Base-by-base conservation (phyloP, 2,888 invertebrate genomes). In the Dasypogon diadema region DNA sequence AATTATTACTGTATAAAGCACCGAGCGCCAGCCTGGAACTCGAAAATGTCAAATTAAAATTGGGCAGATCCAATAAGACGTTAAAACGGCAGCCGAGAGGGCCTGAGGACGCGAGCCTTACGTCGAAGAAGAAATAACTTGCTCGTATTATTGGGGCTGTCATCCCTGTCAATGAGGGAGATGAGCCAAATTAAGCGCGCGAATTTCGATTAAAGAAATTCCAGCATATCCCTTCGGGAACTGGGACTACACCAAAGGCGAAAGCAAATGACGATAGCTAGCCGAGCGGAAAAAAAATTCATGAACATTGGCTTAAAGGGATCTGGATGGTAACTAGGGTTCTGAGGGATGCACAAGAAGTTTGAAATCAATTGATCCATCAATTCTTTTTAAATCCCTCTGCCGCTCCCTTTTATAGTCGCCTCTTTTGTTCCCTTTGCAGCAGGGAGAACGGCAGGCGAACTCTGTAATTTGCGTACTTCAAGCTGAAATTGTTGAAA, bases 131-230 rank as follows among this genome's bases (percentile, higher is more conserved):
- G 30, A 46, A 48, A 26, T 68, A 48, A 68, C 22, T 68, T 54
- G 21, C 26, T 30, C 16, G 54, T 4, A 24, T 70, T 70, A 70
- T 54, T 70, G 54, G 54, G 34, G 14, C 54, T 70, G 70, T 70
- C 70, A 70, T 54, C 22, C 51, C 54, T 54, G 54, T 54, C 70
- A 70, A 70, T 54, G n/a, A 54, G 21, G 37, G 70, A 54, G 70
- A 70, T 70, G 54, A 70, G 22, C 54, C 34, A 54, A 54, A 70
- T 70, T 70, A 70, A 70, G 70, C 70, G 70, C 75, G 55, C 60
- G 55, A 77, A 77, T 77, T 77, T 77, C 77, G 77, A 77, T 77
- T 77, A 77, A 72, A 70, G 54, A 72, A 77, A 77, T 77, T 77
- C 77, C 72, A 63, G 48, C 34, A 60, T 18, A 54, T 70, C 37